Conservation (phyloP, 2,888 invertebrate genomes). For the Bombylius major region DNA sequence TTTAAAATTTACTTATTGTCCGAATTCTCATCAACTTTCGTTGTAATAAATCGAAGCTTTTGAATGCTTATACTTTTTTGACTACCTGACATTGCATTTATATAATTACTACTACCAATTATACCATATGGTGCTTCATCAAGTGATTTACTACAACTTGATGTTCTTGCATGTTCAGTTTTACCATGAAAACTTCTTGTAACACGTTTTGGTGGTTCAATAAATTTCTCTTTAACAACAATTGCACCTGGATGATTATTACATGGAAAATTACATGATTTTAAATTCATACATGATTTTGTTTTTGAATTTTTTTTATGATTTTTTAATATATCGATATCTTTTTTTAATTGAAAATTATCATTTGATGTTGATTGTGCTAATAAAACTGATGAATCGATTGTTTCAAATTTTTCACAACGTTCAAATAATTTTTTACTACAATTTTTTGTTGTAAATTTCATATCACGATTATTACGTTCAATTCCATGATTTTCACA, state of each 20-base stretch:
- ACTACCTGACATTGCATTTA: background rate
- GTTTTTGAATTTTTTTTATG: conserved; percentile 9
- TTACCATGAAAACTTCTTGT: conserved; percentile 36
- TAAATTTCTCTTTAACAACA: conserved; percentile 40
- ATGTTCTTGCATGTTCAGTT: conserved; percentile 14
- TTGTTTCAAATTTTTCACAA: conserved; percentile 4
- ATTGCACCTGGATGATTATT: conserved; percentile 34
- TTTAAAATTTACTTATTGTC: background rate
- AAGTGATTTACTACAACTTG: background rate
- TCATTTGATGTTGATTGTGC: conserved; percentile 10
- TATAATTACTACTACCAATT: background rate
- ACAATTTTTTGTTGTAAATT: background rate
- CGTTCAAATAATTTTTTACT: background rate
- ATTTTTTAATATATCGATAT: background rate
- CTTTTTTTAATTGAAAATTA: conserved; percentile 3
- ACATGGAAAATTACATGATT: conserved; percentile 5
- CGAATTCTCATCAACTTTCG: conserved; percentile 2
- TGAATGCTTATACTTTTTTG: background rate
- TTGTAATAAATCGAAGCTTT: conserved; percentile 1
- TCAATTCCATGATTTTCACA: too few relatives aligned
- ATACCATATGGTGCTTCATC: background rate
- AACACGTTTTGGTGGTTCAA: conserved; percentile 40
- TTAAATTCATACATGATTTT: conserved; percentile 16
- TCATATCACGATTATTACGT: conserved; percentile 10
- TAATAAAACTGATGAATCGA: background rate